phyloP scores from a whole-genome alignment of 1,140 invertebrate species.

The Nylanderia fulva region DNA sequence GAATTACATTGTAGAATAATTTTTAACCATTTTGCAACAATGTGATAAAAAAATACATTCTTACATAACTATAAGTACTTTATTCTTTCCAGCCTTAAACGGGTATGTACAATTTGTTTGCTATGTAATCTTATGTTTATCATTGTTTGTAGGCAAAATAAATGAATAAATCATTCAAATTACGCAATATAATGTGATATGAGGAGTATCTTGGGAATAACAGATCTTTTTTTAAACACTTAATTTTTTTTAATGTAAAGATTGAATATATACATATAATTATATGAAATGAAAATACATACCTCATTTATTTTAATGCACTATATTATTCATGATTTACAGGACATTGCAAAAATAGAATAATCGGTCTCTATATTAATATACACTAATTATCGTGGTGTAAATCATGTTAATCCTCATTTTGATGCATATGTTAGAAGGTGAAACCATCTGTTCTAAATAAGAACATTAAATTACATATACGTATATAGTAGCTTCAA shows the following conservation, averaged over 20 bases:
- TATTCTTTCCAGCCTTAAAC: background rate
- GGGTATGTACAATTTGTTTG: background rate
- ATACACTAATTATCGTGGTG: constrained; percentile 8
- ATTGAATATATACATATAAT: background rate
- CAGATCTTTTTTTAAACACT: background rate
- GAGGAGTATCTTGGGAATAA: background rate
- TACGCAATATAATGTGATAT: background rate
- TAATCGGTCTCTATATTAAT: background rate
- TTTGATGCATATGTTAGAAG: constrained; percentile 1
- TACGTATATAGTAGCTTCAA: background rate
- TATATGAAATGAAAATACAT: too few species aligned
- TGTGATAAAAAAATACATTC: constrained; percentile 11
- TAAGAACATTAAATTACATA: background rate
- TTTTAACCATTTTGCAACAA: constrained; percentile 11
- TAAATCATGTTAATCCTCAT: constrained; percentile 1
- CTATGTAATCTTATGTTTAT: background rate
- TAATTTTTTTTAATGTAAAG: background rate
- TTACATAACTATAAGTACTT: background rate
- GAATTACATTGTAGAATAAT: background rate
- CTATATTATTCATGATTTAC: background rate
- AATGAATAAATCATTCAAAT: constrained; percentile 14
- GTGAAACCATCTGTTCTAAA: constrained; percentile 11
- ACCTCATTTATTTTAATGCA: background rate
- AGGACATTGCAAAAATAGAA: background rate
- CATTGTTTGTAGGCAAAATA: background rate